A percentile compares a stretch with the other conserved stretches of the same genome.
Evolutionary conservation across 2,888 invertebrate genomes (phyloP).

Genomic region (Harpalus rubripes): DNA sequence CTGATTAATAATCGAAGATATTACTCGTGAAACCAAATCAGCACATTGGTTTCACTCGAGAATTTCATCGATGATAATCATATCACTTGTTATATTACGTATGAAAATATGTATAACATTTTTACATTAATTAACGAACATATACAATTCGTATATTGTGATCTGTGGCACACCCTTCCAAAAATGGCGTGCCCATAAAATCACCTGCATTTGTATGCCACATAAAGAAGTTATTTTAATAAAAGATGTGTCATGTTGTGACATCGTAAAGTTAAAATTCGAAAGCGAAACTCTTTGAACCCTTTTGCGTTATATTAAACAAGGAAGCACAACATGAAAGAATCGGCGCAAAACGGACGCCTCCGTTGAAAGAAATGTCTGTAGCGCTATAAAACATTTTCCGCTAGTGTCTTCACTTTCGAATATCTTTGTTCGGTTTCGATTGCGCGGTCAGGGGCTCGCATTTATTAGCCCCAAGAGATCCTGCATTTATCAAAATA

Average conservation of each 20-base stretch:
- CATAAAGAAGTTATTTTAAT: slow-evolving; percentile 21
- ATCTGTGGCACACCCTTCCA: background rate
- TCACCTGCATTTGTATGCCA: background rate
- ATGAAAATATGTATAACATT: too few relatives aligned
- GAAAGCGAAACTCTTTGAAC: slow-evolving; percentile 19
- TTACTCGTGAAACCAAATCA: too few relatives aligned
- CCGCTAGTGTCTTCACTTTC: slow-evolving; percentile 17
- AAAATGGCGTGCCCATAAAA: background rate
- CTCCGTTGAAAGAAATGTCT: slow-evolving; percentile 36
- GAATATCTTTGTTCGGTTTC: slow-evolving; percentile 45
- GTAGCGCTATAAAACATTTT: slow-evolving; percentile 12
- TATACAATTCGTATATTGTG: too few relatives aligned
- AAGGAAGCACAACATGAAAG: slow-evolving; percentile 19
- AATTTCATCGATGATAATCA: too few relatives aligned
- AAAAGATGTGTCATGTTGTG: slow-evolving; percentile 40
- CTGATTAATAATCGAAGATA: too few relatives aligned
- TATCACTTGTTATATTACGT: too few relatives aligned
- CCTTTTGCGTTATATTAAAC: slow-evolving; percentile 47
- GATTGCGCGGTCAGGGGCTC: slow-evolving; percentile 59
- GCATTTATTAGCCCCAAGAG: slow-evolving; percentile 60
- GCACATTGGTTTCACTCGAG: too few relatives aligned
- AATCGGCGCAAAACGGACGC: slow-evolving; percentile 25
- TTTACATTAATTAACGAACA: too few relatives aligned
- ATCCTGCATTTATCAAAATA: slow-evolving; percentile 62
- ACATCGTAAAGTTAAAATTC: slow-evolving; percentile 41